Evolutionary conservation across 2,888 invertebrate species (phyloP).

Genomic region (Trypoxylon attenuatum): DNA sequence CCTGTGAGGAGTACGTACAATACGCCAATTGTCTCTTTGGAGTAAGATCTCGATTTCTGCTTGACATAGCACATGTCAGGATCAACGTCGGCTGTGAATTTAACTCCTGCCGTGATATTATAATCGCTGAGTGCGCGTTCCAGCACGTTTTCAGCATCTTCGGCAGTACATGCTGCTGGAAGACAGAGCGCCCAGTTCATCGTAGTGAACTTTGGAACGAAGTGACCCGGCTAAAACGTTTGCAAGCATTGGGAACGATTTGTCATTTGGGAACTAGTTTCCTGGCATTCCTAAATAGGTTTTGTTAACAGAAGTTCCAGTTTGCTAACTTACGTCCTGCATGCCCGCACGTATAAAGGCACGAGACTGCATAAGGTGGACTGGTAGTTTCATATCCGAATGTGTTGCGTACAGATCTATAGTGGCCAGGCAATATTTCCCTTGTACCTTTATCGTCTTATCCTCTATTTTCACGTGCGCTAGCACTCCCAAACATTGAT

Average conservation of each 20-base stretch:
- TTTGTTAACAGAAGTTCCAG: background rate
- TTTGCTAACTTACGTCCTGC: conserved; percentile 77
- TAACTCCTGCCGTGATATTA: conserved; percentile 78
- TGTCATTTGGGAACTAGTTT: too few relatives aligned
- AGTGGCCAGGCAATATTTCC: conserved; percentile 82
- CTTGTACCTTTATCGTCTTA: conserved; percentile 79
- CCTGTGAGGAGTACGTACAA: conserved; percentile 70
- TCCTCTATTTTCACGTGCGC: conserved; percentile 79
- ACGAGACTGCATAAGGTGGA: conserved; percentile 80
- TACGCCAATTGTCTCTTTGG: conserved; percentile 75
- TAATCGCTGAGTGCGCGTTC: conserved; percentile 79
- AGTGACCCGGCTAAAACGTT: conserved; percentile 80
- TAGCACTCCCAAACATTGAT: conserved; percentile 78
- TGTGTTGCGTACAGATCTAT: conserved; percentile 79
- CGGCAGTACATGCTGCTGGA: conserved; percentile 79
- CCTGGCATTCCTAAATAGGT: background rate
- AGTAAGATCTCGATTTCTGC: conserved; percentile 66
- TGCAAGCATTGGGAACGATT: background rate
- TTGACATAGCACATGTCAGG: conserved; percentile 79
- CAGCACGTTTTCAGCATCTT: conserved; percentile 78
- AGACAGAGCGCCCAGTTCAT: conserved; percentile 84
- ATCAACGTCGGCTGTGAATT: conserved; percentile 78
- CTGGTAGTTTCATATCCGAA: conserved; percentile 78
- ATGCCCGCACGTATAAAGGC: conserved; percentile 80
- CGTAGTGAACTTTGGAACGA: conserved; percentile 83